A percentile compares a stretch with the other conserved stretches of the same genome.
phyloP scores from a whole-genome alignment of 1,140 invertebrate genomes.

The Atta colombica region DNA sequence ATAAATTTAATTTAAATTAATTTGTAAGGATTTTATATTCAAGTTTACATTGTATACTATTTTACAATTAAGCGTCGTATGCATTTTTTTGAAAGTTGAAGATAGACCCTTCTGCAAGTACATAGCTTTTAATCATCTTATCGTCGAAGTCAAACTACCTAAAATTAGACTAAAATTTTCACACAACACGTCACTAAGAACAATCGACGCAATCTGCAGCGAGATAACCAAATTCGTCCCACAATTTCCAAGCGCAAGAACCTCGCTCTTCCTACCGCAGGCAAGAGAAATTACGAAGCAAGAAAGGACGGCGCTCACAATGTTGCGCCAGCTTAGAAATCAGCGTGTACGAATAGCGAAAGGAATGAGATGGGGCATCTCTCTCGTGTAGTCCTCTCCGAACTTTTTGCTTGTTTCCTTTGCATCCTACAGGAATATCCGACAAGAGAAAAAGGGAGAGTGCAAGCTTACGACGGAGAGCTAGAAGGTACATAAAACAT shows the following conservation, averaged over 20 bases:
- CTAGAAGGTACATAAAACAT: conserved; percentile 66
- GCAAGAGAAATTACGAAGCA: conserved; percentile 50
- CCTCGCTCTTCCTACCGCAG: conserved; percentile 14
- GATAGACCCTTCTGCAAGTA: neutral
- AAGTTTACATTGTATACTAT: neutral
- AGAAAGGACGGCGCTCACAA: conserved; percentile 16
- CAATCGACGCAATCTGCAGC: conserved; percentile 37
- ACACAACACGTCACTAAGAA: conserved; percentile 23
- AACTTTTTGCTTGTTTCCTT: conserved; percentile 40
- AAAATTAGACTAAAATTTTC: conserved; percentile 32
- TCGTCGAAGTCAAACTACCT: neutral
- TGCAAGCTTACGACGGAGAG: conserved; percentile 36
- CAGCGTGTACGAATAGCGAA: conserved; percentile 46
- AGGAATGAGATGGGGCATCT: neutral
- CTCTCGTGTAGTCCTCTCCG: neutral
- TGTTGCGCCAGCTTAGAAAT: conserved; percentile 48
- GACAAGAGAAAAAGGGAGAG: conserved; percentile 16
- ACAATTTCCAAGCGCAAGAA: conserved; percentile 31
- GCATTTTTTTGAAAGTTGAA: neutral
- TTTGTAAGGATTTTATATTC: neutral
- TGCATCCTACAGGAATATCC: conserved; percentile 37
- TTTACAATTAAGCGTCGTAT: neutral
- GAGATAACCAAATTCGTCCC: conserved; percentile 36
- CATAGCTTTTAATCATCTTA: conserved; percentile 15
- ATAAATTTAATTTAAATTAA: neutral